A percentile compares a stretch with the other conserved stretches of the same genome.
Evolutionary conservation across 2,113 vertebrate species (phyloP).

Genomic region (Protobothrops mucrosquamatus): DNA sequence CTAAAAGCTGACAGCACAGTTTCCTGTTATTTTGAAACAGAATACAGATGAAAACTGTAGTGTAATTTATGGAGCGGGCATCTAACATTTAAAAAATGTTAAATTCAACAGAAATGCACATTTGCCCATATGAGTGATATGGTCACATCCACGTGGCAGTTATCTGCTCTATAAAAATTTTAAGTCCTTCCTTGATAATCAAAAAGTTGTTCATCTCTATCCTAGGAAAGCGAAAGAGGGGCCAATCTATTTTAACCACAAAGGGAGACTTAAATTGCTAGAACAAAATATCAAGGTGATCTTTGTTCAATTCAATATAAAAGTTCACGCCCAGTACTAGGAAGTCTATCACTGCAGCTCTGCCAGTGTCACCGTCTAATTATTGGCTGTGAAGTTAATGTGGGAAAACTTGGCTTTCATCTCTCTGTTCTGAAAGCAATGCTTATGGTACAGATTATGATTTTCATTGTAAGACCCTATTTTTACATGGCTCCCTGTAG

Average conservation of each 20-base stretch:
- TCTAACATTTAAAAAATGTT: not conserved
- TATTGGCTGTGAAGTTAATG: conserved; percentile 1
- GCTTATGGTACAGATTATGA: conserved; percentile 41
- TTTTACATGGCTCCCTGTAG: conserved; percentile 37
- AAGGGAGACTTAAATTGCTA: not conserved
- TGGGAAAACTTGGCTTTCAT: conserved; percentile 25
- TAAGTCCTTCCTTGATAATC: not conserved
- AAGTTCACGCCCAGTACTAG: not conserved
- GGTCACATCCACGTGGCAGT: not conserved
- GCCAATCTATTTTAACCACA: not conserved
- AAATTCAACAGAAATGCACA: not conserved
- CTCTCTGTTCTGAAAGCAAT: not conserved
- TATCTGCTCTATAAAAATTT: not conserved
- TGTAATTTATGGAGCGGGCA: not conserved
- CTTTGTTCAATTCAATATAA: not conserved
- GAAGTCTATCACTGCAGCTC: conserved; percentile 16
- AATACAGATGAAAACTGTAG: not conserved
- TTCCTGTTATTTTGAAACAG: not conserved
- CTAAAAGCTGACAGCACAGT: not conserved
- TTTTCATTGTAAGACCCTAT: conserved; percentile 34
- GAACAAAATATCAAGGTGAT: accelerated
- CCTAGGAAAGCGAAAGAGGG: not conserved
- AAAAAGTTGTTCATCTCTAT: not conserved
- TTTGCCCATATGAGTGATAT: not conserved
- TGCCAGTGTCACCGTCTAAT: conserved; percentile 44